Base-by-base conservation (phyloP, 2,113 vertebrate species). In the Loxodonta africana region DNA sequence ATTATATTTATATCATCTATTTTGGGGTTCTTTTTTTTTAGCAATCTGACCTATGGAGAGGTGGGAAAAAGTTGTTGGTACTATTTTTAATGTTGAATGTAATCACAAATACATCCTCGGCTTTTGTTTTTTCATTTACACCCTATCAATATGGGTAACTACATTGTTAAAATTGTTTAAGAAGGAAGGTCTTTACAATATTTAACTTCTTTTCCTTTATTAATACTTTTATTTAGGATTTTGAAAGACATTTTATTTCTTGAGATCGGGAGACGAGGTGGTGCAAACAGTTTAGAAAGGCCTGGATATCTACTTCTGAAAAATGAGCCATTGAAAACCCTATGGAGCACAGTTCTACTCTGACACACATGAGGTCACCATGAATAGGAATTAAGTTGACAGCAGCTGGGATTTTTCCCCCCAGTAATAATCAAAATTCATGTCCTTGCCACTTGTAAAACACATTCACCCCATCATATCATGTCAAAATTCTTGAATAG, bases 41-140 rank as follows among this genome's bases (percentile, higher is more conserved):
- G 91, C 71, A 97, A 97, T 62, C 30, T 81, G 25, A 53, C 7
- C 77, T 90, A 73, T n/a, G 67, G 83, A 74, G 71, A 87, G 91
- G 37, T 69, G 84, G 63, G 37, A 81, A 94, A 95, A 97, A 81
- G 37, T 83, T 78, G 0, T 30, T 74, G 17, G 1, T 92, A 5
- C 37, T 82, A 23, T 89, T 96, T 92, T 96, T 87, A 15, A 10
- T 73, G 25, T 60, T 95, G 26, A 33, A 90, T 60, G 14, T 83
- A 63, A 86, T 80, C 81, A 88, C n/a, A 84, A 78, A 93, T 62
- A 71, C 81, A 92, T 73, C 15, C 3, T 67, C 33, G 30, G 37
- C 30, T 44, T 73, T 83, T 77, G 12, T 37, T 78, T 94, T 89
- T 67, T 48, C 44, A 67, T 21, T 95, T 83, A 96, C 41, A 37